These are phyloP conservation scores for Spodoptera littoralis DNA, from an alignment of 2,888 invertebrate genomes.

Conservation along the genomic window DNA sequence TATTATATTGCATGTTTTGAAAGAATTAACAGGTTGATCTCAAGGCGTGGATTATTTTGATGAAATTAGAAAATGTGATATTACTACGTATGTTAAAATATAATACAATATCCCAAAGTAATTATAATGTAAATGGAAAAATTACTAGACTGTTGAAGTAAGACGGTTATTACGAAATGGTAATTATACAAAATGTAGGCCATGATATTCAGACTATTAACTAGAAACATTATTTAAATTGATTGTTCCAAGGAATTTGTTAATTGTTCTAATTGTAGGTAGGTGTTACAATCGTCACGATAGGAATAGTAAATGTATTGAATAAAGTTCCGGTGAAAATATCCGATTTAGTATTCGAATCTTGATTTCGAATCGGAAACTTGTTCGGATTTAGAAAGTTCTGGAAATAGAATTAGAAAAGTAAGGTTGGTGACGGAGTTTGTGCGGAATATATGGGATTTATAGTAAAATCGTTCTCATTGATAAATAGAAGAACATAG, in stretches of 20 bases:
- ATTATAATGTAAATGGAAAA: slow-evolving; percentile 19
- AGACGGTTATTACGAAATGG: slow-evolving; percentile 36
- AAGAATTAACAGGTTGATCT: no score
- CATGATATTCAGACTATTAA: slow-evolving; percentile 17
- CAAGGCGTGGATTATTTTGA: no score
- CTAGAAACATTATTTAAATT: slow-evolving; percentile 47
- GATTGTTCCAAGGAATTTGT: slow-evolving; percentile 36
- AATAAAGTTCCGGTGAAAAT: slow-evolving; percentile 1
- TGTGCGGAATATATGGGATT: neutral
- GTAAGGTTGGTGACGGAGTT: slow-evolving; percentile 9
- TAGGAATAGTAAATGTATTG: slow-evolving; percentile 10
- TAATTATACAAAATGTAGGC: slow-evolving; percentile 37
- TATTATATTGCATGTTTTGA: no score
- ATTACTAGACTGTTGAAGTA: slow-evolving; percentile 32
- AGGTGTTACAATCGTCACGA: slow-evolving; percentile 20
- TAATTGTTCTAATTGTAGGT: slow-evolving; percentile 38
- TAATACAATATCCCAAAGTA: slow-evolving; percentile 19
- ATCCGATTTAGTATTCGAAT: slow-evolving; percentile 17
- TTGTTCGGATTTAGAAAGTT: slow-evolving; percentile 2
- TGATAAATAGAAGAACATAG: no score
- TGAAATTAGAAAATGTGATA: no score
- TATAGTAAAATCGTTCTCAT: neutral
- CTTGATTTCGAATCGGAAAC: neutral
- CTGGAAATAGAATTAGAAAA: slow-evolving; percentile 15
- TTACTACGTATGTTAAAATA: no score